Evolutionary conservation across 2,888 invertebrate genomes (phyloP), one percentile per base, ranked within the genome.

Genomic region (Synanthedon vespiformis): DNA sequence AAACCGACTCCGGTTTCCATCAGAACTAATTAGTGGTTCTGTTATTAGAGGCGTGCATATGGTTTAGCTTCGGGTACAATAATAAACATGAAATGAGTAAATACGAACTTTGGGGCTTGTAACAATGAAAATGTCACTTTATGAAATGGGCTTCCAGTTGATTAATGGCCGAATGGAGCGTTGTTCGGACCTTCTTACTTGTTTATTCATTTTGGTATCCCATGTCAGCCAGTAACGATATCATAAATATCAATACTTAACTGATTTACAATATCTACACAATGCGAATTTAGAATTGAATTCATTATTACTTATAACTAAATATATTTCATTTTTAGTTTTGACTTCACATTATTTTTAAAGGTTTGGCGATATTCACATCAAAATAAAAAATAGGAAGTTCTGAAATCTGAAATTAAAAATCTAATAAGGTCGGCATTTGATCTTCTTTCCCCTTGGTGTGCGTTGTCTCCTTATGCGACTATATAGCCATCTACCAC

Each of bases 61-160:
- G 44, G 44, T 14, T 44, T 44, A 44, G 44, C 44, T 44, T 14
- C 44, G 50, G 48, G 40, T 55, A 12, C 4, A 18, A n/a, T 50
- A 34, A 50, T 50, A 11, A 34, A 50, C 55, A 53, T 54, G 54
- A 53, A 58, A 57, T 55, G 54, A 56, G 55, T 57, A 57, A 55
- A 56, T 77, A 74, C 70, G 69, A 80, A 80, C 72, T 81, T 80
- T 68, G 69, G 74, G 75, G 72, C 67, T 62, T 67, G 67, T 67
- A 77, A 84, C 84, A 85, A 85, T 82, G 82, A 83, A 83, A 81
- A 79, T 83, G 84, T 83, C 84, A 82, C 79, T 82, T 82, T 81
- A 82, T 80, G 80, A 83, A 80, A 80, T 75, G 77, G 80, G 75
- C 77, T 63, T 67, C 64, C 65, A 60, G 68, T 73, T 84, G 84